Evolutionary conservation across 2,113 vertebrate species (phyloP).

Genomic region (Manacus vitellinus): DNA sequence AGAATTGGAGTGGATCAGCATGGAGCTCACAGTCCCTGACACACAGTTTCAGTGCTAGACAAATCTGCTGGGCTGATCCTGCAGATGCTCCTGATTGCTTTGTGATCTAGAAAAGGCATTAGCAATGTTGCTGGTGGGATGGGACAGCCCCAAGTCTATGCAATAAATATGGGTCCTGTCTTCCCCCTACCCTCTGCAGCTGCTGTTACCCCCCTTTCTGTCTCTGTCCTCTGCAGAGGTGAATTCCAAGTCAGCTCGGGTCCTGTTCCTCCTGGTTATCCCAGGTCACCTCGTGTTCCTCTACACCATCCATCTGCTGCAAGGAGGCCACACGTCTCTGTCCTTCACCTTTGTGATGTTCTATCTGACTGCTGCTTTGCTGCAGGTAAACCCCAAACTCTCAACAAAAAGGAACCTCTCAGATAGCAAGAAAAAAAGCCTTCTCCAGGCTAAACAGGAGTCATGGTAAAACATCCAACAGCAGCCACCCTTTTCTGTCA

Average conservation of each 20-base stretch:
- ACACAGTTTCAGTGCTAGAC: not conserved
- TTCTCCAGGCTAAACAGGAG: not conserved
- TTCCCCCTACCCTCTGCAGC: not conserved
- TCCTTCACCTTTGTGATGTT: conserved; percentile 80
- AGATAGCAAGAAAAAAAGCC: not conserved
- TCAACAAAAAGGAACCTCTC: not conserved
- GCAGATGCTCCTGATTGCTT: not conserved
- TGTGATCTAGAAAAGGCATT: not conserved
- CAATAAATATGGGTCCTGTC: not conserved
- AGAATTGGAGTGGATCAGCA: not conserved
- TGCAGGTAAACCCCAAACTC: conserved; percentile 83
- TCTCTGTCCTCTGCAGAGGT: conserved; percentile 76
- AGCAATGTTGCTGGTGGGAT: not conserved
- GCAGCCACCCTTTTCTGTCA: not conserved
- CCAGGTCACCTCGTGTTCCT: conserved; percentile 93
- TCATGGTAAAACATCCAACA: not conserved
- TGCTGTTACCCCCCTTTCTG: not conserved
- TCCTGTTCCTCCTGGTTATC: conserved; percentile 88
- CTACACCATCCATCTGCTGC: conserved; percentile 84
- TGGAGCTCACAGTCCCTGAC: not conserved
- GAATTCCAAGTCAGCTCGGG: conserved; percentile 89
- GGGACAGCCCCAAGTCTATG: not conserved
- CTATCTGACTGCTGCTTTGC: conserved; percentile 86
- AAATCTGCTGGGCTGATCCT: conserved; percentile 3
- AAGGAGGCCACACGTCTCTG: conserved; percentile 79